These are phyloP conservation scores for Coelinius sp. DNA, from an alignment of 2,888 invertebrate genomes.

Conservation along the genomic window DNA sequence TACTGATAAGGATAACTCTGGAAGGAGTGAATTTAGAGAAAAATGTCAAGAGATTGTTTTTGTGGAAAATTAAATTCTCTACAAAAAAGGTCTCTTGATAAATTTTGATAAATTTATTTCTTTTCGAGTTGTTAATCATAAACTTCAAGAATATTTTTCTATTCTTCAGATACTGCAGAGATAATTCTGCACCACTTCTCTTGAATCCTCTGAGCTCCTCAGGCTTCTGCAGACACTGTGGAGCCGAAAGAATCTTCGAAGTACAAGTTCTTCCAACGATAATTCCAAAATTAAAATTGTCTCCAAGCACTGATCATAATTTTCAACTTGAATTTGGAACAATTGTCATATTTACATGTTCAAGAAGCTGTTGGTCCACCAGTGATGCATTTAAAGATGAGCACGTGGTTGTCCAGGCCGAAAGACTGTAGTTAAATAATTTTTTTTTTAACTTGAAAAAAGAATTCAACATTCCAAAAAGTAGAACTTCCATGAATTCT, in stretches of 20 bases:
- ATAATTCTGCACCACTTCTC: slow-evolving; percentile 77
- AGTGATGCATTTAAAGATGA: slow-evolving; percentile 80
- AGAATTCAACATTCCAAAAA: slow-evolving; percentile 27
- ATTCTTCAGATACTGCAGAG: slow-evolving; percentile 80
- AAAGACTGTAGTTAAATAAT: slow-evolving; percentile 71
- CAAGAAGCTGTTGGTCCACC: slow-evolving; percentile 86
- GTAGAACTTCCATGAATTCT: slow-evolving; percentile 24
- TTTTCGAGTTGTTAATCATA: slow-evolving; percentile 4
- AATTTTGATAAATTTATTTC: too few species aligned
- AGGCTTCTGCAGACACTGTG: slow-evolving; percentile 79
- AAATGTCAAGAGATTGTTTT: too few species aligned
- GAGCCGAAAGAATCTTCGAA: slow-evolving; percentile 82
- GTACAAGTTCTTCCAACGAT: slow-evolving; percentile 87
- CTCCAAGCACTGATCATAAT: slow-evolving; percentile 71
- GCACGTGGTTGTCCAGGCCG: slow-evolving; percentile 83
- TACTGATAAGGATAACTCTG: not conserved
- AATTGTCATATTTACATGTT: slow-evolving; percentile 87
- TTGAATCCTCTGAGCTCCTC: slow-evolving; percentile 77
- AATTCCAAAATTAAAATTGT: slow-evolving; percentile 78
- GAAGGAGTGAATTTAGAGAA: too few species aligned
- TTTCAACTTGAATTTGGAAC: slow-evolving; percentile 84
- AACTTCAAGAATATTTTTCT: not conserved
- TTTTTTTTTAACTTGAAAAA: slow-evolving; percentile 5
- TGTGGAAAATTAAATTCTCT: too few species aligned
- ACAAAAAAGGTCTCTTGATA: too few species aligned